These are phyloP conservation scores for Antennarius maculatus DNA, from an alignment of 2,797 vertebrate species.

Conservation along the genomic window DNA sequence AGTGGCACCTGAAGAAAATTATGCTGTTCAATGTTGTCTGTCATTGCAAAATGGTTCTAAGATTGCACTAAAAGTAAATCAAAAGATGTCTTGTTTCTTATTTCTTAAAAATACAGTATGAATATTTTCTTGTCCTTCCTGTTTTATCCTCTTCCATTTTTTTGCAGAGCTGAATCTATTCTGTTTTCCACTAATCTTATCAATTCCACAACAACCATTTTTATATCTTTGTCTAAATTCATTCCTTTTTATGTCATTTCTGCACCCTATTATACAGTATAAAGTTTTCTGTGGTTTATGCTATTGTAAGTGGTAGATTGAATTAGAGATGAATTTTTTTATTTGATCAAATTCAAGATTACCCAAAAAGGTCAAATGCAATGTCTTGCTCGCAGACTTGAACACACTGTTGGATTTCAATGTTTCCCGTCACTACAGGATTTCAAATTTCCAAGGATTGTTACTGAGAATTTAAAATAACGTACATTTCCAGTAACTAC, in stretches of 20 bases:
- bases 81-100: background rate
- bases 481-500: too few species aligned
- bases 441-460: too few species aligned
- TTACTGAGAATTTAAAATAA: too few species aligned
- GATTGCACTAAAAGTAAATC: background rate
- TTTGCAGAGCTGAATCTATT: background rate
- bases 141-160: background rate
- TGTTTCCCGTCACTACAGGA: too few species aligned
- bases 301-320: background rate
- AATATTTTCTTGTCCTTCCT: background rate
- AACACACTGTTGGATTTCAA: too few species aligned
- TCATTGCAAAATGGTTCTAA: background rate
- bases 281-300: background rate
- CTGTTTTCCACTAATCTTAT: conserved; percentile 1
- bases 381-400: background rate
- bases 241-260: conserved; percentile 10
- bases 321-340: conserved; percentile 8
- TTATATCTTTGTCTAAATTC: conserved; percentile 9
- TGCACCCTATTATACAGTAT: background rate
- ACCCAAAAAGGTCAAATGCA: conserved; percentile 4
- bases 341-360: conserved; percentile 23
- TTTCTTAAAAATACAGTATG: background rate
- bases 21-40: background rate
- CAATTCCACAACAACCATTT: background rate
- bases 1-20: background rate